A percentile compares a stretch with the other conserved stretches of the same genome.
phyloP scores from a whole-genome alignment of 1,140 invertebrate species.

The Bombus cullumanus region DNA sequence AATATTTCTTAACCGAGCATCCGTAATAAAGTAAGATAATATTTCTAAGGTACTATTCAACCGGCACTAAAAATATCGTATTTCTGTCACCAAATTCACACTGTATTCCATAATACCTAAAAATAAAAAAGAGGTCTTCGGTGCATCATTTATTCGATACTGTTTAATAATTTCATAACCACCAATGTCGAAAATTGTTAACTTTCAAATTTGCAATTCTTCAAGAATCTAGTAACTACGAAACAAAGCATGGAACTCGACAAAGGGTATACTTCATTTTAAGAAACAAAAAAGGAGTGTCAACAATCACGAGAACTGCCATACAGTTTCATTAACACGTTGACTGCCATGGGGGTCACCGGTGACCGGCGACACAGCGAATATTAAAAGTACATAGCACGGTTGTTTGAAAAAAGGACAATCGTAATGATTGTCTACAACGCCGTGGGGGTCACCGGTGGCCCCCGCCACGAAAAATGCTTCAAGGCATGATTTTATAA shows the following conservation, averaged over 20 bases:
- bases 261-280: rapidly evolving
- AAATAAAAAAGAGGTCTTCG: neutral
- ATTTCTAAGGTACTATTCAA: too few relatives aligned
- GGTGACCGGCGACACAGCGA: too few relatives aligned
- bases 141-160: too few relatives aligned
- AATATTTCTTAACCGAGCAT: neutral
- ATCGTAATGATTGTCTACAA: too few relatives aligned
- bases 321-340: neutral
- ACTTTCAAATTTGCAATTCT: neutral
- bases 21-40: too few relatives aligned
- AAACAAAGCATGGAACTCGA: neutral
- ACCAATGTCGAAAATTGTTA: neutral
- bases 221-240: neutral
- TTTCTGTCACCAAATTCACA: too few relatives aligned
- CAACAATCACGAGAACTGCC: neutral
- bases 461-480: too few relatives aligned
- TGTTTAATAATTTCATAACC: neutral
- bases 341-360: too few relatives aligned
- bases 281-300: neutral
- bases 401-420: too few relatives aligned
- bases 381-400: too few relatives aligned
- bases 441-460: too few relatives aligned
- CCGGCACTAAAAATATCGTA: neutral
- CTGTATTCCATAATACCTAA: neutral
- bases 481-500: too few relatives aligned